Conservation (phyloP, 2,797 vertebrate genomes). For the Phoebastria nigripes region DNA sequence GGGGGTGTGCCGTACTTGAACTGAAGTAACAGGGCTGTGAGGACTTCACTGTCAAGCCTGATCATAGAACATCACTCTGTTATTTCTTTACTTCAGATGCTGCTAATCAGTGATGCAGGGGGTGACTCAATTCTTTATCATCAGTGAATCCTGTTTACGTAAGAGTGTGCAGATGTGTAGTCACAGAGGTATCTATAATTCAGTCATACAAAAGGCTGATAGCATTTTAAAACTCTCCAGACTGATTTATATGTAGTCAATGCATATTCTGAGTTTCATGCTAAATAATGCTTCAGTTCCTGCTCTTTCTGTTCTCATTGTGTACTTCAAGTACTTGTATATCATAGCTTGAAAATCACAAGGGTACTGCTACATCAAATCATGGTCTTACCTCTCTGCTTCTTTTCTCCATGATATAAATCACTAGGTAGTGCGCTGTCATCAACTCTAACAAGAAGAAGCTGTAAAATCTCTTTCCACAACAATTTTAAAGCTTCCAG, state of each 20-base stretch:
- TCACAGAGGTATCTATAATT: background rate
- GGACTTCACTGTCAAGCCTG: background rate
- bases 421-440: background rate
- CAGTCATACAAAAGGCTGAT: background rate
- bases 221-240: background rate
- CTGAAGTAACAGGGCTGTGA: background rate
- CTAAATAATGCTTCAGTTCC: background rate
- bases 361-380: background rate
- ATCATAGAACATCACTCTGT: background rate
- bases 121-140: conserved; percentile 33
- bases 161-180: background rate
- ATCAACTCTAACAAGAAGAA: background rate
- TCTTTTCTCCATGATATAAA: background rate
- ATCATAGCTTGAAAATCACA: background rate
- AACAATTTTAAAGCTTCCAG: background rate
- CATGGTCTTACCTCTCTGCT: background rate
- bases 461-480: background rate
- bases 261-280: background rate
- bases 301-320: background rate
- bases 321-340: background rate
- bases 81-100: background rate
- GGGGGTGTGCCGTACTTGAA: background rate
- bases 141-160: background rate
- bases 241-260: background rate
- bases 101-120: background rate